Percentiles rank a stretch among this genome's conserved stretches.
Conservation (phyloP, 2,888 invertebrate genomes). For the Gisinianus flammeolus region DNA sequence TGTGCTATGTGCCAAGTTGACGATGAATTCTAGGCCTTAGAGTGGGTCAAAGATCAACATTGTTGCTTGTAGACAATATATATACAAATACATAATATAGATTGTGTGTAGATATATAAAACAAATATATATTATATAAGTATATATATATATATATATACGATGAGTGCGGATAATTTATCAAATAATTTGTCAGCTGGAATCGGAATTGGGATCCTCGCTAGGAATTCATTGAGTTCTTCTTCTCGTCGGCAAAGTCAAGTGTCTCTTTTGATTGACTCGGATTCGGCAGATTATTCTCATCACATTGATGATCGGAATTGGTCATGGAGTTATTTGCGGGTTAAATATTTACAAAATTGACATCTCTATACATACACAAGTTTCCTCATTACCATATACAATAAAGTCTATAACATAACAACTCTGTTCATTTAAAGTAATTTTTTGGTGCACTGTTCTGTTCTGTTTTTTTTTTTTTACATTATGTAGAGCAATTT, state of each 20-base stretch:
- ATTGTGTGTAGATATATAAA: neutral
- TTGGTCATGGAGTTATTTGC: conserved; percentile 72
- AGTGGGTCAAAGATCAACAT: too few species aligned
- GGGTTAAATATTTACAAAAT: too few species aligned
- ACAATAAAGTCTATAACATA: neutral
- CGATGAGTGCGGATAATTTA: conserved; percentile 38
- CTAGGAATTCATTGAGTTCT: conserved; percentile 37
- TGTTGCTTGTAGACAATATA: too few species aligned
- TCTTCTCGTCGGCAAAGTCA: conserved; percentile 55
- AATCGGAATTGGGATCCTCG: conserved; percentile 40
- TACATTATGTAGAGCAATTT: conserved; percentile 74
- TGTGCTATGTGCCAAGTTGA: too few species aligned
- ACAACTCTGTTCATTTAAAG: too few species aligned
- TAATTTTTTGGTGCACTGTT: too few species aligned
- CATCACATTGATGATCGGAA: conserved; percentile 61
- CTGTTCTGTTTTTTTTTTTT: conserved; percentile 1
- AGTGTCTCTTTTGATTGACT: conserved; percentile 50
- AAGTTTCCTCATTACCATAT: conserved; percentile 13
- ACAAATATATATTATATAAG: too few species aligned
- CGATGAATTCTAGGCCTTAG: too few species aligned
- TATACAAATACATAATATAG: neutral
- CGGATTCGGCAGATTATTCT: conserved; percentile 49
- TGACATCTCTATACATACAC: too few species aligned
- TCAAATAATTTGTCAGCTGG: too few species aligned
- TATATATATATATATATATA: neutral